These are phyloP conservation scores for Tursiops truncatus DNA, from an alignment of 2,113 vertebrate species.

Conservation along the genomic window DNA sequence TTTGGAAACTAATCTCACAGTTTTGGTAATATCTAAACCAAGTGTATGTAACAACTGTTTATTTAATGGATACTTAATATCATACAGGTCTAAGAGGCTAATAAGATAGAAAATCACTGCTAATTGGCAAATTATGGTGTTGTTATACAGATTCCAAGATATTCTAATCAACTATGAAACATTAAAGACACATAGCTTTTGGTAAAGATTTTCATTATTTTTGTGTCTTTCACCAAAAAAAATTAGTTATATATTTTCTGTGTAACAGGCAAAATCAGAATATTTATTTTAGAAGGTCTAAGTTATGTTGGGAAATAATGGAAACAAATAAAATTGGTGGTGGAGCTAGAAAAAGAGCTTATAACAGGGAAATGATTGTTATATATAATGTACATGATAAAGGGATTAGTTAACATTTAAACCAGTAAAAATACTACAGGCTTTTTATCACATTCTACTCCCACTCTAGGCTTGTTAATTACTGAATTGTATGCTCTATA, in stretches of 20 bases:
- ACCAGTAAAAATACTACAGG: neutral
- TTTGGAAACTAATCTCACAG: neutral
- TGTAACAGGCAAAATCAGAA: neutral
- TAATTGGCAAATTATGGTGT: neutral
- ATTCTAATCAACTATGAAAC: neutral
- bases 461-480: neutral
- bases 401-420: neutral
- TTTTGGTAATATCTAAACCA: neutral
- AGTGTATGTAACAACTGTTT: neutral
- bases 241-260: neutral
- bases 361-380: neutral
- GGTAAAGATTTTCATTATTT: neutral
- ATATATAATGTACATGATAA: neutral
- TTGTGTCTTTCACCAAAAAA: neutral
- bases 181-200: neutral
- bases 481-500: neutral
- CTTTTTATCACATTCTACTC: neutral
- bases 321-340: neutral
- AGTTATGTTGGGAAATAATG: neutral
- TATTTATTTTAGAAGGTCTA: neutral
- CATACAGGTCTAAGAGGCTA: neutral
- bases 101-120: neutral
- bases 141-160: neutral
- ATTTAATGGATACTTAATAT: neutral
- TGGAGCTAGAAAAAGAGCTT: neutral